Base-by-base conservation (phyloP, 2,797 vertebrate genomes). In the Heteromormyrus szaboi region DNA sequence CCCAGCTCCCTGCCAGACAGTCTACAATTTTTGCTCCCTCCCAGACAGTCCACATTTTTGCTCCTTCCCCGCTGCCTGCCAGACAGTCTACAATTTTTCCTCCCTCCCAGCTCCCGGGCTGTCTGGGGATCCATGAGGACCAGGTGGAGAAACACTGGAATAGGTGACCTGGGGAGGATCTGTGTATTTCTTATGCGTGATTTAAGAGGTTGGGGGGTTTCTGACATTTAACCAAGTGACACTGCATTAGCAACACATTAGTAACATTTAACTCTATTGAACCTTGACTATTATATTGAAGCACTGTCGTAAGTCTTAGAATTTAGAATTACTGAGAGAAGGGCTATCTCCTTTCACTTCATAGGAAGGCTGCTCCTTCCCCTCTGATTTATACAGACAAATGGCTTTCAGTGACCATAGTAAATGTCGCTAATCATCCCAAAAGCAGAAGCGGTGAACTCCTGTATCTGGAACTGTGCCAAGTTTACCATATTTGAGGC, bases 131-230 rank as follows among this genome's bases (percentile, higher is more conserved):
- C 65, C 4, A 4, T 37, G 29, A 72, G 29, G 65, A 37, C 29
- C 65, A 33, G 29, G 65, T 33, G 12, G 4, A 72, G 29, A 72
- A 72, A 72, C 65, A 72, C 29, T 17, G 25, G 9, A 51, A 25
- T 44, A 25, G 81, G 44, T 84, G 41, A 46, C 1, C 17, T 33
- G n/a, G 79, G 79, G 79, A 50, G 3, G 17, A 84, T 5, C 44
- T 84, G 81, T 22, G 44, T 41, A 8, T 84, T 84, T 84, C 11
- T 50, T 29, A 33, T 51, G 48, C 29, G 8, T 50, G 22, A 85
- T 33, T 54, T 51, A 53, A 91, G 94, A 95, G 94, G 94, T 94
- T 91, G 12, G 14, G 93, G 89, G 87, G 91, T 92, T 91, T 90
- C 88, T 93, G 89, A 91, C 92, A 91, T 89, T 76, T 79, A 54